Percentiles rank a stretch among this genome's conserved stretches.
phyloP scores from a whole-genome alignment of 2,113 vertebrate species.

The Pedetes capensis region DNA sequence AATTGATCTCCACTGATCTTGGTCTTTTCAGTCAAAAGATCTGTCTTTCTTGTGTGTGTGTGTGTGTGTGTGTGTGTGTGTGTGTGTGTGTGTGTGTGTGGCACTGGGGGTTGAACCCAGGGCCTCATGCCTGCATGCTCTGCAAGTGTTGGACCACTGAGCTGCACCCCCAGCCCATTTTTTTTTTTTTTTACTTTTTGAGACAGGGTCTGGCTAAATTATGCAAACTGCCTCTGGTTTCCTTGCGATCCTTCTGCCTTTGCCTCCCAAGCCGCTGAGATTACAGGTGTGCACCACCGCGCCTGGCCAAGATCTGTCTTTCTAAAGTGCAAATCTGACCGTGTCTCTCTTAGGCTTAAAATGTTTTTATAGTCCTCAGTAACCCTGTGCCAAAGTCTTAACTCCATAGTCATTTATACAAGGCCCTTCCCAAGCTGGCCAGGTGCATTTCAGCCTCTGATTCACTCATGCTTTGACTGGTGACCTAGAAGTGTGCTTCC shows the following conservation, averaged over 20 bases:
- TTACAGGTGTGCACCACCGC: too few relatives aligned
- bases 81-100: too few relatives aligned
- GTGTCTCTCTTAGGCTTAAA: background rate
- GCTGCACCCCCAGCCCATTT: too few relatives aligned
- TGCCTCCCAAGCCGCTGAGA: too few relatives aligned
- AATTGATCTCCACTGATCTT: background rate
- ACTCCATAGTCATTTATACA: background rate
- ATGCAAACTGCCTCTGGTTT: too few relatives aligned
- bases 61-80: too few relatives aligned
- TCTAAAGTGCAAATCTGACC: background rate
- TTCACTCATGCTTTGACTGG: background rate
- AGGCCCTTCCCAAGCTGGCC: background rate
- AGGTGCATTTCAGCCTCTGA: background rate
- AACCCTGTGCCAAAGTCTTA: background rate
- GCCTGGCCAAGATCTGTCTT: background rate
- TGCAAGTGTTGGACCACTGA: too few relatives aligned
- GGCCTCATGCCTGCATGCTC: too few relatives aligned
- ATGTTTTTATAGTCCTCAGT: background rate
- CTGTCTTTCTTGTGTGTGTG: background rate
- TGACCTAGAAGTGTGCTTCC: background rate
- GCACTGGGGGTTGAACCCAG: too few relatives aligned
- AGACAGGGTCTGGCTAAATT: too few relatives aligned
- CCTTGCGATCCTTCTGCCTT: too few relatives aligned
- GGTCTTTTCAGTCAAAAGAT: background rate
- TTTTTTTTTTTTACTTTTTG: too few relatives aligned